Conservation (phyloP, 2,888 invertebrate genomes). For the Thumatha senex region DNA sequence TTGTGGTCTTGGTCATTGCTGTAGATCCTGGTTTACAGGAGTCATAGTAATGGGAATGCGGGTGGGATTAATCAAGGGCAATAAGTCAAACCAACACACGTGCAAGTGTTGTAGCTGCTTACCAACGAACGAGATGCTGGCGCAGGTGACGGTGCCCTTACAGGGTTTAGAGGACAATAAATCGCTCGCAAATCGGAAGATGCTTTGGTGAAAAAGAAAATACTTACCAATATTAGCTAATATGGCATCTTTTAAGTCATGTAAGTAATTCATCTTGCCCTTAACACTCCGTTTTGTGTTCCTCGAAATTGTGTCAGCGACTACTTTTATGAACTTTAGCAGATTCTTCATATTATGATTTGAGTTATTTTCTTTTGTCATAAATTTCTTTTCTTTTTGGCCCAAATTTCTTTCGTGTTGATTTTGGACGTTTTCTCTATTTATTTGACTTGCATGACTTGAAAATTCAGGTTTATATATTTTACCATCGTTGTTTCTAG, state of each 20-base stretch:
- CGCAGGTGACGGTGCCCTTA: no score
- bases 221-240: constrained; percentile 86
- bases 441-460: background rate
- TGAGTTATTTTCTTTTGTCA: constrained; percentile 16
- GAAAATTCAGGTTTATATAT: background rate
- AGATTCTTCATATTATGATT: constrained; percentile 54
- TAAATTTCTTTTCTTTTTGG: background rate
- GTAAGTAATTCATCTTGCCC: constrained; percentile 84
- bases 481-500: constrained; percentile 11
- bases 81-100: no score
- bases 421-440: background rate
- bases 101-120: no score
- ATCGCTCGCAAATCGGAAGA: no score
- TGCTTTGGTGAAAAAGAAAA: no score
- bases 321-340: constrained; percentile 59
- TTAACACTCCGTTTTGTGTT: constrained; percentile 68
- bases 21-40: no score
- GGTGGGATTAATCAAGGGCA: no score
- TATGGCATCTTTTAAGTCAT: constrained; percentile 83
- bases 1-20: no score
- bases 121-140: no score
- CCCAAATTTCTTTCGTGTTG: background rate
- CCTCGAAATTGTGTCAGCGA: constrained; percentile 66
- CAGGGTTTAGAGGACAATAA: no score
- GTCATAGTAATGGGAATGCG: no score